Conservation (phyloP, 2,113 vertebrate species). For the Halcyon senegalensis region DNA sequence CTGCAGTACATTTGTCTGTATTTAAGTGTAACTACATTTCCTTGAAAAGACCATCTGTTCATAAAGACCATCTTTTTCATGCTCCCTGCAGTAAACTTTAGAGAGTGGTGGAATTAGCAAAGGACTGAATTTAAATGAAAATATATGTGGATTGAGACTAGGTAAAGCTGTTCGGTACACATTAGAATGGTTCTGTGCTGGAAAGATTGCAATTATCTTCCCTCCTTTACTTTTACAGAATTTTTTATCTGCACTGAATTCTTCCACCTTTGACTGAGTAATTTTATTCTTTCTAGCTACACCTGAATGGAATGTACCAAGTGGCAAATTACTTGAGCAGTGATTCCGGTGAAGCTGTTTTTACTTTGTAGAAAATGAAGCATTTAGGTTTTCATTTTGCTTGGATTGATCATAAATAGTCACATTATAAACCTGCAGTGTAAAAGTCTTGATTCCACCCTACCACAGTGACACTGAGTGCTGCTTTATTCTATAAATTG, state of each 20-base stretch:
- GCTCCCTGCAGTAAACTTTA: constrained; percentile 66
- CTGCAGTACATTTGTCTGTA: constrained; percentile 77
- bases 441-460: not conserved
- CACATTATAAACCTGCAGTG: not conserved
- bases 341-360: constrained; percentile 20
- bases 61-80: constrained; percentile 64
- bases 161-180: constrained; percentile 8
- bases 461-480: not conserved
- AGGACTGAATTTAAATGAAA: constrained; percentile 59
- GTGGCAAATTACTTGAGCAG: constrained; percentile 1
- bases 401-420: constrained; percentile 27
- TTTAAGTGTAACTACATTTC: constrained; percentile 76
- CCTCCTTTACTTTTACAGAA: constrained; percentile 16
- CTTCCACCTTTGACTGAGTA: constrained; percentile 43
- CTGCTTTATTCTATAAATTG: constrained; percentile 9
- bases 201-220: constrained; percentile 33
- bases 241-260: constrained; percentile 42
- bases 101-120: constrained; percentile 18
- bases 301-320: constrained; percentile 41
- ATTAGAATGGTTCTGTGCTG: not conserved
- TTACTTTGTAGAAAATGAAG: constrained; percentile 54
- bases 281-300: constrained; percentile 42
- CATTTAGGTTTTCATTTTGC: constrained; percentile 44
- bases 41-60: constrained; percentile 82
- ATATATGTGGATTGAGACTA: constrained; percentile 26